Evolutionary conservation across 2,113 vertebrate species (phyloP), one percentile per base, ranked within the genome.

Genomic region (Clinocottus analis): DNA sequence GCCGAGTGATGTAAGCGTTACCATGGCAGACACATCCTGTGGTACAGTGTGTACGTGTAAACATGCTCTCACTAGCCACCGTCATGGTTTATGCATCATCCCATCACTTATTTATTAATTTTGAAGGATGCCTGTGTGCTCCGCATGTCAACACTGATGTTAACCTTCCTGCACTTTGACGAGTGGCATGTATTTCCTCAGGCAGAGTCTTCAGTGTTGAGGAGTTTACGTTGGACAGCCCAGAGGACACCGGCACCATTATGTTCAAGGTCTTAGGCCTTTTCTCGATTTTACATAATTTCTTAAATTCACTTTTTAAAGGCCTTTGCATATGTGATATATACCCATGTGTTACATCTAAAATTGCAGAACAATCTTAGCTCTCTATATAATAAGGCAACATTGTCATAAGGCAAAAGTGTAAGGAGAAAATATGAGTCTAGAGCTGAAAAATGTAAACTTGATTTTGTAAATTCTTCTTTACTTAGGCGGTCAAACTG

Each of bases 61-160:
- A 58, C 59, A 56, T 14, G 14, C 13, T 25, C 29, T 27, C 68
- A 23, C 27, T 13, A 8, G 17, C 55, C 35, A 45, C 68, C 37
- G 23, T 37, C 47, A 74, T 72, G 61, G 37, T 67, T 71, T 72
- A 61, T 75, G 43, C 60, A 74, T 14, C 29, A 60, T 39, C 35
- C 60, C 10, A 23, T n/a, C 21, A 51, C 55, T 67, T 16, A 41
- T 73, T 62, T 47, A 68, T 67, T 45, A 7, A 39, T 71, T 39
- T n/a, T 56, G 5, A 39, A 55, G 33, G 37, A 35, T 1, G 39
- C 10, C 23, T 37, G 27, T 2, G 17, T 4, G 16, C 71, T 31
- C 16, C 41, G 12, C 33, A 1, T 56, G 5, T 49, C 25, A 19
- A 51, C 13, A 5, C 0, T 14, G 4, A 61, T 35, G 19, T 23